phyloP scores from a whole-genome alignment of 2,888 invertebrate species.

The Pheosia gnoma region DNA sequence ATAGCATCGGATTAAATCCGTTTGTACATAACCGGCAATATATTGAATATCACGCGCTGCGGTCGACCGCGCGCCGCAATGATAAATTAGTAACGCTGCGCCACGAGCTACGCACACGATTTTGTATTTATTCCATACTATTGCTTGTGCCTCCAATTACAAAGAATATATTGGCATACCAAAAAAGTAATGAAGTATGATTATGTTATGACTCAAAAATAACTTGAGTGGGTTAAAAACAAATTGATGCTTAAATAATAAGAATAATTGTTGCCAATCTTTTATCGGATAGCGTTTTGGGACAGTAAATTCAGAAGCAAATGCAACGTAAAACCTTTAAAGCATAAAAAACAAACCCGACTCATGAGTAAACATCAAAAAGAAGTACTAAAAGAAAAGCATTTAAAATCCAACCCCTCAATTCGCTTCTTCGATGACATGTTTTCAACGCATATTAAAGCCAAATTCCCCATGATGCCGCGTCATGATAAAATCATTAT shows the following conservation, averaged over 20 bases:
- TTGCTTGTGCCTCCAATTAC: background rate
- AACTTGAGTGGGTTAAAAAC: no score
- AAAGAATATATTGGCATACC: background rate
- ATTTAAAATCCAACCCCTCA: background rate
- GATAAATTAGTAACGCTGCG: conserved; percentile 19
- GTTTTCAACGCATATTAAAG: background rate
- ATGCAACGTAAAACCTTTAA: no score
- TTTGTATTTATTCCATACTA: background rate
- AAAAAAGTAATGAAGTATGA: background rate
- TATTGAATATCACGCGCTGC: conserved; percentile 21
- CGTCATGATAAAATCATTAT: background rate
- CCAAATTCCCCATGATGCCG: background rate
- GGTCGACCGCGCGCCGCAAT: conserved; percentile 16
- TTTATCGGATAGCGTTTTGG: no score
- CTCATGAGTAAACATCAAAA: no score
- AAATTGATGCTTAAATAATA: no score
- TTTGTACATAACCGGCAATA: conserved; percentile 21
- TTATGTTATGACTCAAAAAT: no score
- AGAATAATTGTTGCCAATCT: no score
- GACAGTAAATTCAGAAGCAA: no score
- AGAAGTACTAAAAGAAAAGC: no score
- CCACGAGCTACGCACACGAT: conserved; percentile 1
- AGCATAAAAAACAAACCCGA: no score
- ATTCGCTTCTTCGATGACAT: background rate
- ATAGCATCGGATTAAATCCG: conserved; percentile 19